phyloP scores from a whole-genome alignment of 2,888 invertebrate species.

The Eubasilissa splendida region DNA sequence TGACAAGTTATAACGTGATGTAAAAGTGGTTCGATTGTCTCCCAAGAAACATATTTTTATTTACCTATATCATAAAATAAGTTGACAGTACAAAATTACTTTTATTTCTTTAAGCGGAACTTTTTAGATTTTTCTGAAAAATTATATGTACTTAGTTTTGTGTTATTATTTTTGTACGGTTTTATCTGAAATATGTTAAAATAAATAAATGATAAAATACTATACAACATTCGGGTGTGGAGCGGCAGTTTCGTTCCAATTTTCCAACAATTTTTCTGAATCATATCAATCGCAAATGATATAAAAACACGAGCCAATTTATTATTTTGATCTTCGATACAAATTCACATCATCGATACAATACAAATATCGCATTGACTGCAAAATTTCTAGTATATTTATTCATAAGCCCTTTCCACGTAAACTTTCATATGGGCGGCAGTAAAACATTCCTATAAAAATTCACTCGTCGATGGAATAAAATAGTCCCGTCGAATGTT shows the following conservation, averaged over 20 bases:
- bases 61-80: too few relatives aligned
- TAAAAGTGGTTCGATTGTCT: neutral
- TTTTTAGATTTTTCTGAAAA: too few relatives aligned
- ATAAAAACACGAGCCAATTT: conserved; percentile 19
- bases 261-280: neutral
- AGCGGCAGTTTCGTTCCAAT: too few relatives aligned
- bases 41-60: too few relatives aligned
- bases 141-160: too few relatives aligned
- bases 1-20: neutral
- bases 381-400: conserved; percentile 49
- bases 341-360: conserved; percentile 19
- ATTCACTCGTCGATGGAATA: conserved; percentile 55
- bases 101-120: too few relatives aligned
- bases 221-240: too few relatives aligned
- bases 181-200: too few relatives aligned
- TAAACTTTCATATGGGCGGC: conserved; percentile 40
- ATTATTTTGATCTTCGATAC: conserved; percentile 23
- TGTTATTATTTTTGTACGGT: too few relatives aligned
- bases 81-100: too few relatives aligned
- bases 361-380: conserved; percentile 48
- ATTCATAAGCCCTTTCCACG: conserved; percentile 49
- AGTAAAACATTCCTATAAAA: conserved; percentile 58
- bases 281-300: conserved; percentile 23
- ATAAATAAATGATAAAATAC: too few relatives aligned
- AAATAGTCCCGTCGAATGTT: conserved; percentile 43